A percentile compares a stretch with the other conserved stretches of the same genome.
Conservation (phyloP, 23 tunicate genomes). For the Halocynthia roretzi region DNA sequence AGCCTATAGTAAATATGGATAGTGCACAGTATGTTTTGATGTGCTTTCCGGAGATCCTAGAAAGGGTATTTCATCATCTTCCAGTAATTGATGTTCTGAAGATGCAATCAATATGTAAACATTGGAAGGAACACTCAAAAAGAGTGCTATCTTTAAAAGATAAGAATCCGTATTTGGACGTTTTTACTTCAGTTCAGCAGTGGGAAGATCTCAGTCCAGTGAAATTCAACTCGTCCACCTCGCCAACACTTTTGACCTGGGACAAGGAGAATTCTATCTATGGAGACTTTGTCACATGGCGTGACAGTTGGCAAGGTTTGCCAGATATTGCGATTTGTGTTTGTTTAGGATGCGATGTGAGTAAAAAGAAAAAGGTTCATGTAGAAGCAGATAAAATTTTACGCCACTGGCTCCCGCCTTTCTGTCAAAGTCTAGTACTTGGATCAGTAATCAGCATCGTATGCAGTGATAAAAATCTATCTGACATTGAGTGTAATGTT, state of each 20-base stretch:
- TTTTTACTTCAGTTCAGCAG: background rate
- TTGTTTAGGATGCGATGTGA: background rate
- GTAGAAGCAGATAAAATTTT: background rate
- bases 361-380: background rate
- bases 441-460: constrained; percentile 2
- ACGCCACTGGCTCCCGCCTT: constrained; percentile 17
- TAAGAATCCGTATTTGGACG: background rate
- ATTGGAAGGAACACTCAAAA: constrained; percentile 8
- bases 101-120: constrained; percentile 8
- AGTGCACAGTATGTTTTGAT: constrained; percentile 15
- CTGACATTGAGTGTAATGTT: background rate
- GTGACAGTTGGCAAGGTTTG: constrained; percentile 1
- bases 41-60: background rate
- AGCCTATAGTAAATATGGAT: constrained; percentile 4
- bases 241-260: background rate
- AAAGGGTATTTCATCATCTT: constrained; percentile 1
- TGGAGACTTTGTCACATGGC: background rate
- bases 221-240: background rate
- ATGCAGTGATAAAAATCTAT: background rate
- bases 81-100: background rate
- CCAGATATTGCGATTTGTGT: constrained; percentile 9
- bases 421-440: background rate
- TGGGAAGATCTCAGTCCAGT: background rate
- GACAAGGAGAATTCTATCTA: constrained; percentile 2
- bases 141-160: background rate